Evolutionary conservation across 1,140 invertebrate species (phyloP), one percentile per base, ranked within the genome.

Genomic region (Bombus consobrinus): DNA sequence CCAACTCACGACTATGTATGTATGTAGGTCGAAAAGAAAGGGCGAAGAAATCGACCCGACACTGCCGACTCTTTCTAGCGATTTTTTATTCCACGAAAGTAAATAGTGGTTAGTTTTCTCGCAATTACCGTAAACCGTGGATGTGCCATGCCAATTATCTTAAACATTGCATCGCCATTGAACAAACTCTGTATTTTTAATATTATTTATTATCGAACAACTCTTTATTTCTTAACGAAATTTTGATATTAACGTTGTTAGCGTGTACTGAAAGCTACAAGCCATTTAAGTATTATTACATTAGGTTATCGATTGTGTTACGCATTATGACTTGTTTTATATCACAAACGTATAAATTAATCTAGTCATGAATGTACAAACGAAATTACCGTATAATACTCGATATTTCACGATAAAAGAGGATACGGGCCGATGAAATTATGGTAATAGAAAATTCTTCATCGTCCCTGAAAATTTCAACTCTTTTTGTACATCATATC

Each of bases 401-500:
- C 59, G 18, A 66, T 78, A 78, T 41, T 64, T 78, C 76, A 66
- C 28, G 28, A 41, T 43, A 66, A 78, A 78, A 66, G 39, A 13
- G 59, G 76, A 39, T 34, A 64, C 18, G 59, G 66, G 39, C 5
- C 41, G 76, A 78, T 78, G 76, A 78, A 78, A 84, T 72, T 57
- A n/a, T 9, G 43, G 15, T 47, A 68, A 66, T 39, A 72, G 66
- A 32, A 69, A 43, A 75, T 32, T 43, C 69, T 12, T 41, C 43
- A 57, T 43, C 64, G 37, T 22, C n/a, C 39, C 39, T 71, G 78
- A 28, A 80, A 80, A 71, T 80, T 80, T 80, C 32, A 80, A 80
- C n/a, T 80, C 78, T 53, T 80, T 71, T 80, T 34, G 34, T 57
- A n/a, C 25, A 10, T 66, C 32, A 8, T 69, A 53, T 69, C 62